These are phyloP conservation scores for Leptodactylus fallax DNA, from an alignment of 2,797 vertebrate species.

Conservation along the genomic window DNA sequence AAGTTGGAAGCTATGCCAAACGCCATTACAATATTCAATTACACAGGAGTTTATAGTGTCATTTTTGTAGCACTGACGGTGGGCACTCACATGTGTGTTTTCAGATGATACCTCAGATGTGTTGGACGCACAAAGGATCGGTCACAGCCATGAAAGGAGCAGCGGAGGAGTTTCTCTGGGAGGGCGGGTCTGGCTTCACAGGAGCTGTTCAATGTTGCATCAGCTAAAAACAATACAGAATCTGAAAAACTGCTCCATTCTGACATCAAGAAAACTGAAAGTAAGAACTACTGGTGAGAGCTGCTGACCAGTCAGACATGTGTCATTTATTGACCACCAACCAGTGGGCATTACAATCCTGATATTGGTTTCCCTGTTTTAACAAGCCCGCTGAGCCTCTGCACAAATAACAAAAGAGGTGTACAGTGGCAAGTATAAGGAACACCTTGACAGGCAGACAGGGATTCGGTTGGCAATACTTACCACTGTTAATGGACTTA, in stretches of 20 bases:
- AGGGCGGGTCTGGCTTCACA: conserved; percentile 84
- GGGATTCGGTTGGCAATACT: not conserved
- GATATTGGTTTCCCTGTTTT: not conserved
- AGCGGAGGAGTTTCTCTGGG: conserved; percentile 89
- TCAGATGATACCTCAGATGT: conserved; percentile 97
- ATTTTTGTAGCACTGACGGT: not conserved
- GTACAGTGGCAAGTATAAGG: not conserved
- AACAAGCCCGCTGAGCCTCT: not conserved
- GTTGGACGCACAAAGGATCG: conserved; percentile 96
- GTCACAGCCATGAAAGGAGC: conserved; percentile 93
- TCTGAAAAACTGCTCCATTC: not conserved
- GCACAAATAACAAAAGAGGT: not conserved
- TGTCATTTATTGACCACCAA: not conserved
- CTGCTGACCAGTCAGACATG: not conserved
- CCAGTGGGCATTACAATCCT: not conserved
- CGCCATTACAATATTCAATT: not conserved
- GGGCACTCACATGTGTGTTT: conserved; percentile 89
- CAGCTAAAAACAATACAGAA: conserved; percentile 76
- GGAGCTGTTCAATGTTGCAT: conserved; percentile 84
- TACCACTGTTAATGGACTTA: conserved; percentile 89
- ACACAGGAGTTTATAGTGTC: not conserved
- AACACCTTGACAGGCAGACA: not conserved
- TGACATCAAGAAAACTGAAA: not conserved
- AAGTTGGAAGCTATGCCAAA: too few species aligned
- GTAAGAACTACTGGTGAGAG: too few species aligned